Evolutionary conservation across 1,140 invertebrate genomes (phyloP).

Genomic region (Melanaphis sacchari): DNA sequence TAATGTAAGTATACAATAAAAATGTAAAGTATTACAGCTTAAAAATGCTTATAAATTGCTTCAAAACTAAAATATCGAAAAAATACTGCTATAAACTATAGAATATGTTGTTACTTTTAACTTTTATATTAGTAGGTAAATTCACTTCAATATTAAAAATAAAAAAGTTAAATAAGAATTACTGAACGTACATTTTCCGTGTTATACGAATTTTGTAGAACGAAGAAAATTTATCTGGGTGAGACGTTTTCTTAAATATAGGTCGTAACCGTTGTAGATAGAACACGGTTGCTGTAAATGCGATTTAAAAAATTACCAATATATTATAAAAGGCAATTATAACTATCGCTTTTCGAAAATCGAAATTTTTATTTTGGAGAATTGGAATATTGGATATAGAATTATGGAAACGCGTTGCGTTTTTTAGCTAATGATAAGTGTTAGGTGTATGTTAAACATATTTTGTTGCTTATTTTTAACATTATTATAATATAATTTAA

Average conservation of each 20-base stretch:
- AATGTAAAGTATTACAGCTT: neutral
- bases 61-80: neutral
- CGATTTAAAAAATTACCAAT: neutral
- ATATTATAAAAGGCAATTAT: neutral
- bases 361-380: neutral
- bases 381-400: neutral
- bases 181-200: neutral
- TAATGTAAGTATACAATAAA: neutral
- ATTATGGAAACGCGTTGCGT: neutral
- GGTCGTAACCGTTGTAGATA: neutral
- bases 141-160: neutral
- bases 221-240: neutral
- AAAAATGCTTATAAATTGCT: neutral
- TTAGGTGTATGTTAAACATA: neutral
- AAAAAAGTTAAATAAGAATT: neutral
- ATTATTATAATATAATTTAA: constrained; percentile 4
- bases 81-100: neutral
- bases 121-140: neutral
- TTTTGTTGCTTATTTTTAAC: neutral
- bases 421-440: neutral
- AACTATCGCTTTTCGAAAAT: neutral
- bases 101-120: neutral
- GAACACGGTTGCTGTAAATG: neutral
- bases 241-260: neutral
- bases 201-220: neutral